Conservation (phyloP, 1,140 invertebrate species). For the Sycophila sp. region DNA sequence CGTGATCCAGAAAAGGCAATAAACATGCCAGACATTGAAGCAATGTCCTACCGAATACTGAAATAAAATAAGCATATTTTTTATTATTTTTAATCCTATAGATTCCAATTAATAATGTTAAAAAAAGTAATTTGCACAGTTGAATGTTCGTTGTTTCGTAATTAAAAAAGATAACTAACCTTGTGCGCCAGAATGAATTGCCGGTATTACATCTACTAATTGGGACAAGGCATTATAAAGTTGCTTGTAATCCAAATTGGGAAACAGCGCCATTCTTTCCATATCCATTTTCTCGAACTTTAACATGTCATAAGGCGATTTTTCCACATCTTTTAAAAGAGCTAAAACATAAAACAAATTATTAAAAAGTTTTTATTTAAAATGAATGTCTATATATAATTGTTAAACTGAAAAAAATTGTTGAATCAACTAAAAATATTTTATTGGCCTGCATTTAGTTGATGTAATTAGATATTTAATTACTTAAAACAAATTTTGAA, state of each 20-base stretch:
- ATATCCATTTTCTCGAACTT: constrained; percentile 85
- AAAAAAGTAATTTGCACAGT: no score
- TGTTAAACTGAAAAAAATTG: no score
- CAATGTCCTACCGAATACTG: constrained; percentile 91
- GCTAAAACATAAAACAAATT: constrained; percentile 68
- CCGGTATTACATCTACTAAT: constrained; percentile 81
- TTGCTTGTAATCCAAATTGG: constrained; percentile 94
- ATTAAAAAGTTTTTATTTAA: not conserved
- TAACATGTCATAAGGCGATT: constrained; percentile 89
- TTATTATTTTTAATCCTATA: no score
- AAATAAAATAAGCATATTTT: constrained; percentile 42
- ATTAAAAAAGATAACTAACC: no score
- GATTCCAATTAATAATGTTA: no score
- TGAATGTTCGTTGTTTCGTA: no score
- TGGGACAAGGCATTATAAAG: constrained; percentile 89
- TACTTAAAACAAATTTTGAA: no score
- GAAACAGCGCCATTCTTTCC: constrained; percentile 88
- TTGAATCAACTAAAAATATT: no score
- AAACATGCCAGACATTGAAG: constrained; percentile 91
- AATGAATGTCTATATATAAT: no score
- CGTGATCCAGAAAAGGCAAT: constrained; percentile 95
- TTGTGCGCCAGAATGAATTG: constrained; percentile 84
- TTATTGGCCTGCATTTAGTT: no score
- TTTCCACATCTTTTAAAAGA: constrained; percentile 94
- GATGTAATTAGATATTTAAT: no score